Conservation (phyloP, 1,140 invertebrate species). For the Vollenhovia emeryi region DNA sequence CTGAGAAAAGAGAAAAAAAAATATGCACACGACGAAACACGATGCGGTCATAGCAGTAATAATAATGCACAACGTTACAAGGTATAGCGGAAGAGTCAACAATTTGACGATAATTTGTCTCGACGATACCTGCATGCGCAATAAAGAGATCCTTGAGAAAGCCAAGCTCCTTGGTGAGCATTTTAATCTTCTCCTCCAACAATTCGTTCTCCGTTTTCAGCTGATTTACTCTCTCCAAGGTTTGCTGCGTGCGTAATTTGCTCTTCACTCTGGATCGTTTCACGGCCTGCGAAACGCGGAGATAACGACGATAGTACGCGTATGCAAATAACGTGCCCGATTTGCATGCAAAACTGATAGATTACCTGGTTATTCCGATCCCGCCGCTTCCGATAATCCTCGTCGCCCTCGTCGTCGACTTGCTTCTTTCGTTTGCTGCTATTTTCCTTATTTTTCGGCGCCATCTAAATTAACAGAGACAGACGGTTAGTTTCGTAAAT, state of each 20-base stretch:
- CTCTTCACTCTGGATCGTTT: slow-evolving; percentile 95
- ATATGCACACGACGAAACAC: not conserved
- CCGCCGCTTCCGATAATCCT: slow-evolving; percentile 92
- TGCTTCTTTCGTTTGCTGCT: slow-evolving; percentile 74
- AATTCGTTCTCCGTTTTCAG: slow-evolving; percentile 93
- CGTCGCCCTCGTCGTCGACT: slow-evolving; percentile 88
- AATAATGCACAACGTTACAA: not conserved
- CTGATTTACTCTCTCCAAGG: slow-evolving; percentile 91
- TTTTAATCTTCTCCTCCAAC: slow-evolving; percentile 94
- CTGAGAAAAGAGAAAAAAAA: slow-evolving; percentile 6
- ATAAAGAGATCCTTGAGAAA: slow-evolving; percentile 95
- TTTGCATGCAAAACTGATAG: not conserved
- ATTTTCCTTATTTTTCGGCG: slow-evolving; percentile 84
- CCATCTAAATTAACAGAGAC: slow-evolving; percentile 78
- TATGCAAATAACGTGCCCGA: not conserved
- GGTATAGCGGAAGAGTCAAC: not conserved
- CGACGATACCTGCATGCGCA: slow-evolving; percentile 88
- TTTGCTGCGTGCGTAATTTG: slow-evolving; percentile 93
- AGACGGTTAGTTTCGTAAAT: not conserved
- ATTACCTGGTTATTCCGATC: slow-evolving; percentile 94
- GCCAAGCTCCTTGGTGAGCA: slow-evolving; percentile 93
- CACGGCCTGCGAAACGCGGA: slow-evolving; percentile 89
- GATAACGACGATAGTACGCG: not conserved
- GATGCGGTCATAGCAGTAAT: not conserved
- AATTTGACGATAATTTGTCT: not conserved